Evolutionary conservation across 2,888 invertebrate genomes (phyloP).

Genomic region (Idaea straminata): DNA sequence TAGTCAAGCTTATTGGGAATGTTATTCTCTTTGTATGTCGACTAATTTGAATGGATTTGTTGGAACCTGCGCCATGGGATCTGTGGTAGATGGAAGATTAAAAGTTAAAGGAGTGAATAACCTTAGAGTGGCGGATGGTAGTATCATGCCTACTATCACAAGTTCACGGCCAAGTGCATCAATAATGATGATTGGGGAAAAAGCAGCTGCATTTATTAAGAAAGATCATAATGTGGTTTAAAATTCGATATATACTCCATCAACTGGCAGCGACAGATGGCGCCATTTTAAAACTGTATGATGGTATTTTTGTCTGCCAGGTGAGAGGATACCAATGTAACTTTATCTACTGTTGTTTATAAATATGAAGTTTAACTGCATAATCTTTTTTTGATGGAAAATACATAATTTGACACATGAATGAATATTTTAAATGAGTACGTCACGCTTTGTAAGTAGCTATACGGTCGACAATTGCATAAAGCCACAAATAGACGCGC

Average conservation of each 20-base stretch:
- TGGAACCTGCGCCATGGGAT: neutral
- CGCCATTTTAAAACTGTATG: too few relatives aligned
- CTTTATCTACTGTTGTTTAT: neutral
- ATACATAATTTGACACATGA: neutral
- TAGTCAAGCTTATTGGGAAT: neutral
- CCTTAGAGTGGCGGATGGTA: neutral
- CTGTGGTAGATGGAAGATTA: neutral
- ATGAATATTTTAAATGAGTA: conserved; percentile 8
- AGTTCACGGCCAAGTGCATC: neutral
- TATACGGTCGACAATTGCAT: conserved; percentile 35
- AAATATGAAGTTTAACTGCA: neutral
- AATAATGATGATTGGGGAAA: neutral
- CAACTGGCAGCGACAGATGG: too few relatives aligned
- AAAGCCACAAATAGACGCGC: conserved; percentile 41
- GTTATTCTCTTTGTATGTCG: neutral
- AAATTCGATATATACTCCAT: neutral
- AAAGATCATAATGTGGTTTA: neutral
- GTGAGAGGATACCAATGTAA: neutral
- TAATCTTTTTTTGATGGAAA: neutral
- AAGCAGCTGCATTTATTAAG: neutral
- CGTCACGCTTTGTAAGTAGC: conserved; percentile 14
- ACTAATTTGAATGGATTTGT: neutral
- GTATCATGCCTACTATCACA: neutral
- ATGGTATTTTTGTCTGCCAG: too few relatives aligned
- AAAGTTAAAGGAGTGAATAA: neutral